Conservation (phyloP, 2,797 vertebrate species). For the Gallinago solitaria region DNA sequence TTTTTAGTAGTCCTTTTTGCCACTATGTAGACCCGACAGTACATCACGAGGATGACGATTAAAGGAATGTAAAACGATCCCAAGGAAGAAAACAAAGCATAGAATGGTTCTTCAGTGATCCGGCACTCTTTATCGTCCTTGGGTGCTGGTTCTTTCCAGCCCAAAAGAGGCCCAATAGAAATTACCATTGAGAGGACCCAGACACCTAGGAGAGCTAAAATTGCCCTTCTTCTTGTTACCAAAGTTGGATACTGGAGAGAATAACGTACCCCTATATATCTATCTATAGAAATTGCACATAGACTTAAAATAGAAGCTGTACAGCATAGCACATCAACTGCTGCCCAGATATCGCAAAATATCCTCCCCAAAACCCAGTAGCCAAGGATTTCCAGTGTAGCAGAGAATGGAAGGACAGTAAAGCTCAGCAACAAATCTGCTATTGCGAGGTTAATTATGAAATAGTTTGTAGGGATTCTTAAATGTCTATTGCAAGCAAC, state of each 20-base stretch:
- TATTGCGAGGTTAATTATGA: slow-evolving; percentile 95
- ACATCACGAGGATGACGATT: slow-evolving; percentile 94
- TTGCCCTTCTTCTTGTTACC: slow-evolving; percentile 91
- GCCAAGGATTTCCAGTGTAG: slow-evolving; percentile 89
- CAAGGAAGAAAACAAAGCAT: slow-evolving; percentile 95
- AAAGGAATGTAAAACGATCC: slow-evolving; percentile 97
- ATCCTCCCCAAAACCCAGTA: slow-evolving; percentile 94
- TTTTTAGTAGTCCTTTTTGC: slow-evolving; percentile 97
- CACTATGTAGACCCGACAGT: slow-evolving; percentile 93
- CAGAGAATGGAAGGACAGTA: slow-evolving; percentile 94
- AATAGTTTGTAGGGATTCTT: slow-evolving; percentile 96
- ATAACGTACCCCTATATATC: slow-evolving; percentile 94
- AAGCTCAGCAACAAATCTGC: slow-evolving; percentile 94
- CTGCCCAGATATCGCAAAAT: slow-evolving; percentile 98
- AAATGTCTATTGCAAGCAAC: slow-evolving; percentile 97
- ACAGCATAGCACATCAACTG: slow-evolving; percentile 95
- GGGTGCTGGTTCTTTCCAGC: slow-evolving; percentile 95
- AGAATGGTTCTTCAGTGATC: slow-evolving; percentile 97
- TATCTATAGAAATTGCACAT: slow-evolving; percentile 97
- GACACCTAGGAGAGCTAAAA: slow-evolving; percentile 89
- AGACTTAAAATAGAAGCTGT: slow-evolving; percentile 97
- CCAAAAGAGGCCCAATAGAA: slow-evolving; percentile 94
- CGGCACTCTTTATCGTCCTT: slow-evolving; percentile 88
- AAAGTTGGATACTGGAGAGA: slow-evolving; percentile 94
- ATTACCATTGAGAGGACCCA: slow-evolving; percentile 94